These are phyloP conservation scores for Phrynocephalus guinanensis DNA, from an alignment of 2,797 vertebrate genomes.

Conservation along the genomic window DNA sequence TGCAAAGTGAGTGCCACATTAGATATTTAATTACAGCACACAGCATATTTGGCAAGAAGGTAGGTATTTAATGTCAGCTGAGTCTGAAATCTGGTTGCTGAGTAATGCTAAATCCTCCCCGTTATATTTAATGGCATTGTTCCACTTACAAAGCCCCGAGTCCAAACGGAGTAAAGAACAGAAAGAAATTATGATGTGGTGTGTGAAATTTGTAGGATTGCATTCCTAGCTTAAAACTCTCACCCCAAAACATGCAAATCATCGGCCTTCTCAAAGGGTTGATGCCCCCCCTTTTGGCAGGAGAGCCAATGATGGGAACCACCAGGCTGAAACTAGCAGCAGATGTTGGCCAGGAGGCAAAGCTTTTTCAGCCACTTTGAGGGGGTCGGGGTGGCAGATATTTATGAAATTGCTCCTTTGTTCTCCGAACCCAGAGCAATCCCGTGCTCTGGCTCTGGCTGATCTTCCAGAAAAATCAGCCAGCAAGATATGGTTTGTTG, in stretches of 20 bases:
- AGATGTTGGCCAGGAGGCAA: not conserved
- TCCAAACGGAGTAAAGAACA: not conserved
- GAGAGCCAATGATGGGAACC: not conserved
- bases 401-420: no score
- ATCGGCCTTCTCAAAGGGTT: not conserved
- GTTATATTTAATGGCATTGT: not conserved
- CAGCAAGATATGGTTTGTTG: no score
- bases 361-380: not conserved
- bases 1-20: constrained; percentile 12
- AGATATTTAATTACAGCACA: constrained; percentile 39
- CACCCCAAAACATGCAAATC: not conserved
- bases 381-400: no score
- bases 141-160: not conserved
- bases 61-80: constrained; percentile 31
- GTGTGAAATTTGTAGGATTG: constrained; percentile 14
- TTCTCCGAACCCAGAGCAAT: no score
- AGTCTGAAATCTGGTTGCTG: not conserved
- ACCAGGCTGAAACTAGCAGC: not conserved
- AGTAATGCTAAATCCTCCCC: not conserved
- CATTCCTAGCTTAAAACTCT: constrained; percentile 3
- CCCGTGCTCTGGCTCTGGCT: no score
- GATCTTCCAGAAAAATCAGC: no score
- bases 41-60: not conserved
- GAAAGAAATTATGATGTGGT: not conserved
- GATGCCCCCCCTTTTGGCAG: no score